Percentiles rank a stretch among this genome's conserved stretches.
Conservation (phyloP, 1,140 invertebrate genomes). For the Triops cancriformis region DNA sequence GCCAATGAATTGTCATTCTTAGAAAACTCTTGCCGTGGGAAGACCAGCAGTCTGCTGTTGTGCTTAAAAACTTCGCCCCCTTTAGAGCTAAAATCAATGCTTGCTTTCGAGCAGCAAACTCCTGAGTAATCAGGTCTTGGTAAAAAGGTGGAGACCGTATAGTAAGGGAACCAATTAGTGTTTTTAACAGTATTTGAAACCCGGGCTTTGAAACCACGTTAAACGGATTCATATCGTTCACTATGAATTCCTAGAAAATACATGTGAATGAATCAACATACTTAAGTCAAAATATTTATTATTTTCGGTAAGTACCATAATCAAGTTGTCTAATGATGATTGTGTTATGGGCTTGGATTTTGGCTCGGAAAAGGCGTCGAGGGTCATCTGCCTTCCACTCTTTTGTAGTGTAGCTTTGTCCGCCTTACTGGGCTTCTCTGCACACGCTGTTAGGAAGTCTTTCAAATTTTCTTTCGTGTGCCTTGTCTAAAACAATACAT, state of each 20-base stretch:
- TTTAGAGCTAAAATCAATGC: constrained; percentile 5
- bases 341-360: not conserved
- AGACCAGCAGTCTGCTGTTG: constrained; percentile 24
- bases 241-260: not conserved
- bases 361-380: not conserved
- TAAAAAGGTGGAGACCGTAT: not conserved
- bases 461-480: not conserved
- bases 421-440: not conserved
- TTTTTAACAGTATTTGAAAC: not conserved
- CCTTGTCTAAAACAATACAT: not conserved
- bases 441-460: not conserved
- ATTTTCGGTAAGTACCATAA: not conserved
- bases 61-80: constrained; percentile 11
- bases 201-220: not conserved
- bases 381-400: not conserved
- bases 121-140: not conserved
- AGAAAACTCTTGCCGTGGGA: not conserved
- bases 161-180: not conserved
- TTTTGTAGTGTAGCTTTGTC: not conserved
- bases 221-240: not conserved
- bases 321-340: not conserved
- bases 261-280: not conserved
- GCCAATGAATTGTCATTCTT: constrained; percentile 18
- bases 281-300: not conserved
- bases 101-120: not conserved